Evolutionary conservation across 2,113 vertebrate genomes (phyloP).

Genomic region (Oxyruncus cristatus): DNA sequence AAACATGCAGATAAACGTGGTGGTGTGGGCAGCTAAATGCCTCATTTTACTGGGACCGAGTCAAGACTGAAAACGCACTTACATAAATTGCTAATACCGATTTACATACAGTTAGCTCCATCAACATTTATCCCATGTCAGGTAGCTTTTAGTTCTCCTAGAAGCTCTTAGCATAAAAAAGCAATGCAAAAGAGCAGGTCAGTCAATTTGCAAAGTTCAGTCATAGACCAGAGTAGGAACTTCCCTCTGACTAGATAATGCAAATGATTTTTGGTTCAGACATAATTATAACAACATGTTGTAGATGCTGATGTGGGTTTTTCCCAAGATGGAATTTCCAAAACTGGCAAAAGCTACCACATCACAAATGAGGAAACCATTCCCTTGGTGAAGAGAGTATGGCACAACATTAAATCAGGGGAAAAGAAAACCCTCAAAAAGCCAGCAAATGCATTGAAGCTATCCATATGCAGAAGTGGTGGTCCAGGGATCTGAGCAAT

Average conservation of each 20-base stretch:
- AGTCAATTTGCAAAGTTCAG: background rate
- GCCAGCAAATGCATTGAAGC: background rate
- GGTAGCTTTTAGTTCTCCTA: background rate
- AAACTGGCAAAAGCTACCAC: conserved; percentile 29
- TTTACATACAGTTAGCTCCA: background rate
- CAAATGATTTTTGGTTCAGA: background rate
- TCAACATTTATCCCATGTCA: background rate
- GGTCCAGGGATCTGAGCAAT: background rate
- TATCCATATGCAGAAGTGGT: background rate
- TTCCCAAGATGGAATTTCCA: background rate
- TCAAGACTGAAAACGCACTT: background rate
- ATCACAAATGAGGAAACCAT: conserved; percentile 46
- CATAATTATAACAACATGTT: conserved; percentile 16
- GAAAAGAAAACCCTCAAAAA: conserved; percentile 7
- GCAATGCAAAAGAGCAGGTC: background rate
- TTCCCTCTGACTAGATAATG: background rate
- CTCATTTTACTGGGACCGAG: background rate
- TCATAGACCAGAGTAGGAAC: background rate
- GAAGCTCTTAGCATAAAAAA: background rate
- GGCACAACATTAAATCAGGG: background rate
- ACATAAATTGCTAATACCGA: background rate
- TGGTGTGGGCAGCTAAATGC: background rate
- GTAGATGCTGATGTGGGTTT: background rate
- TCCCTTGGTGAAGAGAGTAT: conserved; percentile 11
- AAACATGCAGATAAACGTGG: background rate